These are phyloP conservation scores for Ploceus nigricollis DNA, from an alignment of 2,113 vertebrate genomes.

Conservation along the genomic window DNA sequence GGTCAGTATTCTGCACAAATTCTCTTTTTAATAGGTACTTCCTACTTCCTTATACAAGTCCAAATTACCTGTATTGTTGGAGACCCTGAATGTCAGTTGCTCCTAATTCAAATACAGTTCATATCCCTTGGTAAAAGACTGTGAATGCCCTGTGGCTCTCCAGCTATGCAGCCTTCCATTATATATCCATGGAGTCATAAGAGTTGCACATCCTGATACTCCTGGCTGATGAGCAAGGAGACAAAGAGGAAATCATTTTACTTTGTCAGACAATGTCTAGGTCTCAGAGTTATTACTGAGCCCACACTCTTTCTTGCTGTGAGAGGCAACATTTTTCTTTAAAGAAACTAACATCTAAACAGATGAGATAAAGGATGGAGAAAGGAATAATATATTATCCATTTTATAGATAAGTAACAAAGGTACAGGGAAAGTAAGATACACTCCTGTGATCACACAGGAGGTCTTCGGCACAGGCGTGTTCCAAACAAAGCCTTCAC, in stretches of 20 bases:
- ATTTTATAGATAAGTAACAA: slow-evolving; percentile 22
- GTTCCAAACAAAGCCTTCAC: slow-evolving; percentile 23
- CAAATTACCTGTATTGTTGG: slow-evolving; percentile 36
- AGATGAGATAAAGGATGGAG: neutral
- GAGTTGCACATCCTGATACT: neutral
- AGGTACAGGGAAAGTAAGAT: slow-evolving; percentile 1
- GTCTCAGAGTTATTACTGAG: slow-evolving; percentile 13
- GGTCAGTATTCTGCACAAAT: slow-evolving; percentile 43
- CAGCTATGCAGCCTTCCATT: neutral
- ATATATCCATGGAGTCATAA: neutral
- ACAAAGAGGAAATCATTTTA: slow-evolving; percentile 31
- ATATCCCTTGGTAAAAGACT: slow-evolving; percentile 1
- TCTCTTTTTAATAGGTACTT: slow-evolving; percentile 55
- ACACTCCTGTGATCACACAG: neutral
- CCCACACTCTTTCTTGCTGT: neutral
- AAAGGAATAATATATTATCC: slow-evolving; percentile 3
- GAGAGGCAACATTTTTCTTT: slow-evolving; percentile 20
- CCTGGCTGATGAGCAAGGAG: slow-evolving; percentile 8
- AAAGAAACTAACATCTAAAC: slow-evolving; percentile 41
- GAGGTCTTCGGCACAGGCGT: neutral
- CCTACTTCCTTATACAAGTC: slow-evolving; percentile 29
- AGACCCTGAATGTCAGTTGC: slow-evolving; percentile 28
- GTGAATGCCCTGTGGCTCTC: neutral
- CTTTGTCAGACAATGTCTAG: neutral
- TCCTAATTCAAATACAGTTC: slow-evolving; percentile 31